Conservation (phyloP, 1,140 invertebrate species). For the Lysiphlebus fabarum region DNA sequence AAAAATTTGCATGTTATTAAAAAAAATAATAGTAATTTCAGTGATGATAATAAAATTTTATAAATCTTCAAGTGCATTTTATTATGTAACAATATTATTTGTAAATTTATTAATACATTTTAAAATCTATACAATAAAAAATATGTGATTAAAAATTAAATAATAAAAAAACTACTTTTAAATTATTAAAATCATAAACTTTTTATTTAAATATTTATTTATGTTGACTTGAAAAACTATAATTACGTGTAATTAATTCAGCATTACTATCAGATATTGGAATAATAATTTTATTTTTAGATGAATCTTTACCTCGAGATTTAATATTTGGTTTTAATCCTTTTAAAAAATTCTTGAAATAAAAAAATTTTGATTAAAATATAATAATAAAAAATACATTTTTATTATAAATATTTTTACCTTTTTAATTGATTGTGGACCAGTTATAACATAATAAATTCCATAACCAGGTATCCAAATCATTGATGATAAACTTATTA, state of each 20-base stretch:
- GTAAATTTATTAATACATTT: too few species aligned
- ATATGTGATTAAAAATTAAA: too few species aligned
- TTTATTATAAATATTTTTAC: conserved; percentile 36
- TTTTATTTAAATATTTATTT: conserved; percentile 22
- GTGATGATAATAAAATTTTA: too few species aligned
- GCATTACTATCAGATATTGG: conserved; percentile 56
- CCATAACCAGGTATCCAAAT: conserved; percentile 68
- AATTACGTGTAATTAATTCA: conserved; percentile 49
- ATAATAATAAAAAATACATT: conserved; percentile 18
- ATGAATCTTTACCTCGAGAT: conserved; percentile 48
- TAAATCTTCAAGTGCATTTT: too few species aligned
- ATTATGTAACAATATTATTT: too few species aligned
- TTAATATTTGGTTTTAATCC: conserved; percentile 56
- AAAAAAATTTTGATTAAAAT: conserved; percentile 11
- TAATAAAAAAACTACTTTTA: too few species aligned
- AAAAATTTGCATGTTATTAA: too few species aligned
- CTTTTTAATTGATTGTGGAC: conserved; percentile 56
- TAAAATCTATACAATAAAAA: too few species aligned
- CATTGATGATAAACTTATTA: conserved; percentile 73
- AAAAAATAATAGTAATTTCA: too few species aligned
- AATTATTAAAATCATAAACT: too few species aligned
- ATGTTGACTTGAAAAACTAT: conserved; percentile 48
- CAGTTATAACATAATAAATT: conserved; percentile 57
- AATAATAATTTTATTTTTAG: conserved; percentile 50
- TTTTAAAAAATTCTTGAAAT: conserved; percentile 51